These are phyloP conservation scores for Luperina testacea DNA, from an alignment of 2,888 invertebrate species.

Conservation along the genomic window DNA sequence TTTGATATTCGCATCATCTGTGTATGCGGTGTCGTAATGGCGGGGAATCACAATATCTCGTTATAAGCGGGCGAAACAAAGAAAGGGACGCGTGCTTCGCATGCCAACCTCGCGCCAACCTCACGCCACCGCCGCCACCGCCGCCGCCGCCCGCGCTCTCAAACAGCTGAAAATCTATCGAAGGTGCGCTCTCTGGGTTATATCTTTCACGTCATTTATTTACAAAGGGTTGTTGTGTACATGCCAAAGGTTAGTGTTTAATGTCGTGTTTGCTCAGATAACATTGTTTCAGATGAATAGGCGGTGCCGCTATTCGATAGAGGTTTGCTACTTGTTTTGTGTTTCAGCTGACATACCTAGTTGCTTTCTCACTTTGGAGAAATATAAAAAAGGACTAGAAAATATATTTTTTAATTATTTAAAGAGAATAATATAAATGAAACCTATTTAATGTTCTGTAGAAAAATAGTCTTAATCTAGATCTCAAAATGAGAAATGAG, in stretches of 20 bases:
- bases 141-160: constrained; percentile 52
- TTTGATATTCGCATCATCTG: constrained; percentile 88
- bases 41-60: constrained; percentile 89
- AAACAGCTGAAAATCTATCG: constrained; percentile 73
- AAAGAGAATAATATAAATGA: constrained; percentile 18
- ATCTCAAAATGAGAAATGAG: constrained; percentile 47
- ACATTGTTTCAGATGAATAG: constrained; percentile 51
- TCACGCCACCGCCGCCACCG: constrained; percentile 16
- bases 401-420: neutral
- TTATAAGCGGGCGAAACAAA: constrained; percentile 88
- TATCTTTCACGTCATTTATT: constrained; percentile 68
- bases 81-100: constrained; percentile 85
- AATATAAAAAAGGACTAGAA: neutral
- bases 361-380: neutral
- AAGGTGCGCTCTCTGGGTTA: constrained; percentile 63
- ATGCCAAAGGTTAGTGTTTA: constrained; percentile 57
- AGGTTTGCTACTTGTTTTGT: constrained; percentile 35
- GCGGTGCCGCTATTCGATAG: constrained; percentile 21
- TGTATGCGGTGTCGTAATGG: constrained; percentile 87
- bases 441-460: neutral
- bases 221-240: constrained; percentile 59
- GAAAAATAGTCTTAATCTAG: constrained; percentile 21
- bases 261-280: constrained; percentile 57
- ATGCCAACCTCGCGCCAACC: constrained; percentile 68
- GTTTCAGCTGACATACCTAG: neutral